Conservation (phyloP, 2,797 vertebrate species). For the Austrolebias charrua region DNA sequence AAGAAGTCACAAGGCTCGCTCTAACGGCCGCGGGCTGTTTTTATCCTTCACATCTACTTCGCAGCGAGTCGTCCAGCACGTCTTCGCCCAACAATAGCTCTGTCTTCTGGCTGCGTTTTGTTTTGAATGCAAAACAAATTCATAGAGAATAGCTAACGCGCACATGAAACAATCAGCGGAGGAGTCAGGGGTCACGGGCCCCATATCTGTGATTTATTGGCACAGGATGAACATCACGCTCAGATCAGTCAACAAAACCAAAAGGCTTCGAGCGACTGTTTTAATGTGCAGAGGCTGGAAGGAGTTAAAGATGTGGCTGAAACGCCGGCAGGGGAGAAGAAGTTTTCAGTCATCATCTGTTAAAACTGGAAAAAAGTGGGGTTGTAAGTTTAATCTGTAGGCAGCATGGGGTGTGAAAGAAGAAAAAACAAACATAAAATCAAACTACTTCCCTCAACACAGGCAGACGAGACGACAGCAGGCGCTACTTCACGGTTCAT, state of each 20-base stretch:
- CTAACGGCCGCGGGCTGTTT: conserved; percentile 70
- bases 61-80: conserved; percentile 37
- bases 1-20: conserved; percentile 76
- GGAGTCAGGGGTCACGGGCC: conserved; percentile 49
- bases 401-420: no score
- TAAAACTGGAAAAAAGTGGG: no score
- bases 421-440: no score
- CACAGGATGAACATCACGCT: conserved; percentile 51
- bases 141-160: conserved; percentile 21
- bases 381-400: no score
- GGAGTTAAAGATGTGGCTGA: conserved; percentile 17
- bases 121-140: conserved; percentile 42
- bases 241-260: conserved; percentile 50
- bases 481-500: no score
- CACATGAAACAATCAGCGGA: conserved; percentile 14
- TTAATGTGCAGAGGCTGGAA: conserved; percentile 18
- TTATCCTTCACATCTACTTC: conserved; percentile 59
- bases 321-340: background rate
- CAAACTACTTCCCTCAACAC: no score
- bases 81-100: conserved; percentile 35
- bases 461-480: no score
- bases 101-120: conserved; percentile 46
- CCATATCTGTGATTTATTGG: conserved; percentile 67
- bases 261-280: conserved; percentile 27
- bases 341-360: no score